These are phyloP conservation scores for Ochotona princeps DNA, from an alignment of 2,113 vertebrate genomes.

Conservation along the genomic window DNA sequence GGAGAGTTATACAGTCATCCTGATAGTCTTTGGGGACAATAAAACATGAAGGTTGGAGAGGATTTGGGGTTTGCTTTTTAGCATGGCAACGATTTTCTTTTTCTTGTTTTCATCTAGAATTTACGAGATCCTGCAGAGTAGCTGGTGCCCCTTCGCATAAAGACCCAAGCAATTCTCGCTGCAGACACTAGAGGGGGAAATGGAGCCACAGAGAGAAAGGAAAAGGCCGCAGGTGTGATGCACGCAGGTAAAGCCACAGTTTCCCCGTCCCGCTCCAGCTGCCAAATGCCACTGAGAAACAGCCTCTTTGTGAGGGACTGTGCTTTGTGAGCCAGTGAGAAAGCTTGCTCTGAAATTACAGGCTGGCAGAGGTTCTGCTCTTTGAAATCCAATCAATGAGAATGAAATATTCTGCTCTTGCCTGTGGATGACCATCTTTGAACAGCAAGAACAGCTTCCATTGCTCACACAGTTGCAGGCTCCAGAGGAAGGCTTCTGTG, in stretches of 20 bases:
- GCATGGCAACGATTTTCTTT: background rate
- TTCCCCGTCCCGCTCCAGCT: background rate
- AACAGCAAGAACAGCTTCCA: background rate
- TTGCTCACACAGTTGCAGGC: background rate
- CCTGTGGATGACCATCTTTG: background rate
- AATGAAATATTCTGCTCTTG: background rate
- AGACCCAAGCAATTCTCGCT: background rate
- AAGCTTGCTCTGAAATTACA: background rate
- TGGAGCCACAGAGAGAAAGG: background rate
- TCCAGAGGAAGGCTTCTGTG: background rate
- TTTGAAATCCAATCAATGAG: background rate
- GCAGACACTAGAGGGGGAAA: background rate
- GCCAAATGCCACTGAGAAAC: background rate
- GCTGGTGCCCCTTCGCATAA: background rate
- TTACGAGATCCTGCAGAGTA: background rate
- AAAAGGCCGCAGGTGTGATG: background rate
- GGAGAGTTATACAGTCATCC: background rate
- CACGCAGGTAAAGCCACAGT: background rate
- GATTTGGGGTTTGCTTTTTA: background rate
- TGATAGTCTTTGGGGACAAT: background rate
- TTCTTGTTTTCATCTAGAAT: background rate
- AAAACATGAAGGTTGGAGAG: background rate
- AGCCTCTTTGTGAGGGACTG: background rate
- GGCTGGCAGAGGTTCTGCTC: background rate
- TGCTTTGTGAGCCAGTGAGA: background rate